Conservation (phyloP, 35 echinoderm and acorn worm genomes). For the Lytechinus variegatus region DNA sequence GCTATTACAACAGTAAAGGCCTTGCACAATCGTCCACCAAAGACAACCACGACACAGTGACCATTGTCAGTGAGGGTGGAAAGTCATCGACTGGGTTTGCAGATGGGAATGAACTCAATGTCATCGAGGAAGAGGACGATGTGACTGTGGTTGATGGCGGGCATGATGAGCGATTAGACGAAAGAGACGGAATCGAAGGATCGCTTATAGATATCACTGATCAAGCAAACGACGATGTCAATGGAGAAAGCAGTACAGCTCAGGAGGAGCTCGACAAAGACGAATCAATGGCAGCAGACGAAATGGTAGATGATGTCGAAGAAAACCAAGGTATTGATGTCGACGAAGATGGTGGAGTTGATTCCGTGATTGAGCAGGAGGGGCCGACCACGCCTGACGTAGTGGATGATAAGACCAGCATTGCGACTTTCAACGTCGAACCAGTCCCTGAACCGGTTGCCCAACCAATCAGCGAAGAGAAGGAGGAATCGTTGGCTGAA, state of each 20-base stretch:
- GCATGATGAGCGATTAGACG: background rate
- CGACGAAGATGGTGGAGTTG: background rate
- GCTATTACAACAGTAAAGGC: background rate
- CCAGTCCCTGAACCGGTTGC: background rate
- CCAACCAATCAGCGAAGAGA: background rate
- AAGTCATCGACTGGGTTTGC: background rate
- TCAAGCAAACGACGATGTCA: background rate
- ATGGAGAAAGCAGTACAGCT: background rate
- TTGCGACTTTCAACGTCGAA: background rate
- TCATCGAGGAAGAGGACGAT: background rate
- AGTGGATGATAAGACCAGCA: background rate
- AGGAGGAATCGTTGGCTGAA: background rate
- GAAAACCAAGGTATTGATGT: background rate
- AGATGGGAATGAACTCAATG: background rate
- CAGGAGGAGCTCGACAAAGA: background rate
- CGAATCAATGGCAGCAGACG: background rate
- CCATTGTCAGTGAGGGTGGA: background rate
- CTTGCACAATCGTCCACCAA: background rate
- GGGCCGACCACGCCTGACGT: background rate
- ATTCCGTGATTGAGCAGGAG: background rate
- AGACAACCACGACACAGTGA: background rate
- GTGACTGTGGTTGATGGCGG: background rate
- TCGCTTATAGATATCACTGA: background rate
- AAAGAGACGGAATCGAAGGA: background rate
- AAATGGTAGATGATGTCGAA: background rate